Conservation (phyloP, 1,140 invertebrate genomes). For the Tetragonula clypearis region DNA sequence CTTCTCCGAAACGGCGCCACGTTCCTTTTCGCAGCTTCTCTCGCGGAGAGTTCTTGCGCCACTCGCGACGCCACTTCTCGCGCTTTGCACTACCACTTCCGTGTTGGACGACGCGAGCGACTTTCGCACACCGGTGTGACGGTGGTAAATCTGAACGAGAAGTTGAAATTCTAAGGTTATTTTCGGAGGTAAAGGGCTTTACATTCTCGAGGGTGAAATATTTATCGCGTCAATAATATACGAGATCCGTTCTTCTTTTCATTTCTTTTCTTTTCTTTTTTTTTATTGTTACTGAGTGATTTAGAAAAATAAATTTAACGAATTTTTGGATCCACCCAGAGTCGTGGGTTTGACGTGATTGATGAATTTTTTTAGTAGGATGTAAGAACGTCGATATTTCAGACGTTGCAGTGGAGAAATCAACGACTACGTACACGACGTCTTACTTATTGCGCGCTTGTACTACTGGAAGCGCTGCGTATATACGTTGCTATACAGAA, state of each 20-base stretch:
- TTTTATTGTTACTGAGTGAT: background rate
- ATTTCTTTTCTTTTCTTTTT: no score
- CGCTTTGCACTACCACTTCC: background rate
- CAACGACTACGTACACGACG: background rate
- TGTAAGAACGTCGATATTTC: background rate
- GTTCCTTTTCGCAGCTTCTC: constrained; percentile 3
- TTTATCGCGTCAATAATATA: background rate
- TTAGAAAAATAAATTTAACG: background rate
- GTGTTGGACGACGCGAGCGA: background rate
- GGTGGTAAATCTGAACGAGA: no score
- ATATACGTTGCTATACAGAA: background rate
- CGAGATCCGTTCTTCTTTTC: background rate
- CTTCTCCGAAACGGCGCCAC: background rate
- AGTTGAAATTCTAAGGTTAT: background rate
- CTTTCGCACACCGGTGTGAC: background rate
- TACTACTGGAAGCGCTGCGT: background rate
- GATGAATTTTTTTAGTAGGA: background rate
- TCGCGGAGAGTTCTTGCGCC: background rate
- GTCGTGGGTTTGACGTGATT: background rate
- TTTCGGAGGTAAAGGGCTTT: background rate
- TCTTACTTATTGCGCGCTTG: background rate
- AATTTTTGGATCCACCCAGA: background rate
- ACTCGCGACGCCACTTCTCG: background rate
- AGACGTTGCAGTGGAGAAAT: background rate
- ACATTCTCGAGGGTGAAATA: background rate